Percentiles rank a stretch among this genome's conserved stretches.
These are phyloP conservation scores for Nothobranchius furzeri DNA, from an alignment of 2,113 vertebrate species.

Conservation along the genomic window DNA sequence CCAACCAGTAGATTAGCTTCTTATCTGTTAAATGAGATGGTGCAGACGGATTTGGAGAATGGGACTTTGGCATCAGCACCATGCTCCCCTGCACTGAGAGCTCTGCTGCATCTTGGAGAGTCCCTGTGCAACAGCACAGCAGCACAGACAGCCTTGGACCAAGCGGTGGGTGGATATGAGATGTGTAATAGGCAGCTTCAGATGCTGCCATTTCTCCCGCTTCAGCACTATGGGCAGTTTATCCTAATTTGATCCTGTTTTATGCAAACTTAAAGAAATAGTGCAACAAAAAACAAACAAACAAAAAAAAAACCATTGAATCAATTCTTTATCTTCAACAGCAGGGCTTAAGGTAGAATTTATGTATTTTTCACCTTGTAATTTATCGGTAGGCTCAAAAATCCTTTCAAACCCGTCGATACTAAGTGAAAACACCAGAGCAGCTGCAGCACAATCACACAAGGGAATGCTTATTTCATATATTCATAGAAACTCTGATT, in stretches of 20 bases:
- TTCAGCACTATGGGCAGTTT: conserved; percentile 25
- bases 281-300: no score
- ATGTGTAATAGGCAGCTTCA: conserved; percentile 57
- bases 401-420: neutral
- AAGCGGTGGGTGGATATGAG: conserved; percentile 59
- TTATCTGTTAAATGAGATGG: conserved; percentile 78
- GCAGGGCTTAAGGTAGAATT: no score
- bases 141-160: conserved; percentile 68
- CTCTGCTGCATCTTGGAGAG: conserved; percentile 54
- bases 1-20: conserved; percentile 73
- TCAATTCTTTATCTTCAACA: no score
- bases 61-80: conserved; percentile 63
- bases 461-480: neutral
- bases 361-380: neutral
- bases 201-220: conserved; percentile 39
- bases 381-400: neutral
- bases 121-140: conserved; percentile 52
- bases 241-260: neutral
- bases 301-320: no score
- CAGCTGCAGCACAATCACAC: neutral
- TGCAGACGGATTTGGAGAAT: conserved; percentile 73
- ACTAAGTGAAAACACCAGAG: neutral
- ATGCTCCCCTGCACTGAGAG: conserved; percentile 49
- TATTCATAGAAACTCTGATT: neutral
- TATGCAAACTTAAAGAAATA: neutral